These are phyloP conservation scores for Chloroceryle amazona DNA, from an alignment of 2,797 vertebrate genomes.

Conservation along the genomic window DNA sequence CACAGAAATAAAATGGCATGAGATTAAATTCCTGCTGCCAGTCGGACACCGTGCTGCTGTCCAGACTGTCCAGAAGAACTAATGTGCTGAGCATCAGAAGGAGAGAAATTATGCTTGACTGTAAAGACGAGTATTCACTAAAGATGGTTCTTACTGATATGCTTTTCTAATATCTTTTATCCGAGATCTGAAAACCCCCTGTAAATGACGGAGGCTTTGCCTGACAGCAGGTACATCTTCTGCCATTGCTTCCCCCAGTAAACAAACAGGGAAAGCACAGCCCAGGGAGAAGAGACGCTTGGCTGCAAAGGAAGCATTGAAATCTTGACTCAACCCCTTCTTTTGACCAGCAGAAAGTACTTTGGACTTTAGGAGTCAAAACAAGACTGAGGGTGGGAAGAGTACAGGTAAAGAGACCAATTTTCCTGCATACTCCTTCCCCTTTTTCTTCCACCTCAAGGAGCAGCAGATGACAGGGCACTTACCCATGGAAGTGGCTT, in stretches of 20 bases:
- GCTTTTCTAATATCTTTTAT: not conserved
- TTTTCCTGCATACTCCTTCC: not conserved
- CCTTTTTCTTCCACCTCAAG: not conserved
- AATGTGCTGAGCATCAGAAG: not conserved
- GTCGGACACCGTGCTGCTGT: not conserved
- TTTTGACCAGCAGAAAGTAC: not conserved
- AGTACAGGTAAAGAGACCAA: not conserved
- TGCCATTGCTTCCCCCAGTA: not conserved
- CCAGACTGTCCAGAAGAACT: not conserved
- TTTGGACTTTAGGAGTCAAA: not conserved
- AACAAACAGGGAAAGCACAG: not conserved
- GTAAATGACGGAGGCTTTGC: not conserved
- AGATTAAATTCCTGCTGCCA: not conserved
- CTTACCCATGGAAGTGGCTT: constrained; percentile 85
- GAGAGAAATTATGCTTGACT: not conserved
- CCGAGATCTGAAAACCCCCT: not conserved
- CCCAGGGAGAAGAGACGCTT: not conserved
- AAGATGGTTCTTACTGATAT: not conserved
- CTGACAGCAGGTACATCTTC: not conserved
- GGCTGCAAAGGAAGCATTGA: not conserved
- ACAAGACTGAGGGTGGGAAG: not conserved
- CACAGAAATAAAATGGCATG: not conserved
- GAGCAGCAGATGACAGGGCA: not conserved
- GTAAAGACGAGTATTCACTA: not conserved
- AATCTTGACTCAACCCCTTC: not conserved